Evolutionary conservation across 2,797 vertebrate genomes (phyloP).

Genomic region (Enteromius radiatus): DNA sequence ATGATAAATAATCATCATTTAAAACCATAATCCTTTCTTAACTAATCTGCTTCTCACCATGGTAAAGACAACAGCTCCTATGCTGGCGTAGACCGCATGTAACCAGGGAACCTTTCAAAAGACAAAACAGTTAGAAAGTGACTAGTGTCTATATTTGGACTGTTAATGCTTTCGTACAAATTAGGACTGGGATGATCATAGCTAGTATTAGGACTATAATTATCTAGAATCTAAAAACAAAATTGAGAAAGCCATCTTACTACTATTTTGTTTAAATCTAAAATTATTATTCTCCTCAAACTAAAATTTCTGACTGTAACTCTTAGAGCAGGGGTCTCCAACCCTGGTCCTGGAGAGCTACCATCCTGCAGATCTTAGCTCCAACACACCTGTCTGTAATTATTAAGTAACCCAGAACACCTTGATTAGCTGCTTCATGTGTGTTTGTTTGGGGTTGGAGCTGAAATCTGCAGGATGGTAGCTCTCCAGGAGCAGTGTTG

Average conservation of each 20-base stretch:
- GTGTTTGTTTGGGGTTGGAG: too few relatives aligned
- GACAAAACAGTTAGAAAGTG: slow-evolving; percentile 46
- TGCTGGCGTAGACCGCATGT: slow-evolving; percentile 84
- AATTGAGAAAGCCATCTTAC: not conserved
- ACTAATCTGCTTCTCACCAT: slow-evolving; percentile 80
- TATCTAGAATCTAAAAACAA: not conserved
- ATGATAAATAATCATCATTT: not conserved
- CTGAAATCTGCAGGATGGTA: too few relatives aligned
- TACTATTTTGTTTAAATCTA: not conserved
- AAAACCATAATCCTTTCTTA: slow-evolving; percentile 3
- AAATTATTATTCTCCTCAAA: not conserved
- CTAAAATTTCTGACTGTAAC: not conserved
- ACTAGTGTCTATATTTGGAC: slow-evolving; percentile 60
- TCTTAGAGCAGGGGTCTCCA: too few relatives aligned
- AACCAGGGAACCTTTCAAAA: slow-evolving; percentile 88
- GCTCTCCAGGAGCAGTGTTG: too few relatives aligned
- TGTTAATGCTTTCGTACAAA: slow-evolving; percentile 44
- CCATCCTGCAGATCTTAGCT: too few relatives aligned
- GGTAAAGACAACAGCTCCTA: slow-evolving; percentile 90
- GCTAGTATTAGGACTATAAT: slow-evolving; percentile 2
- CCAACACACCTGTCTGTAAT: too few relatives aligned
- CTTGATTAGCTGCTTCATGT: too few relatives aligned
- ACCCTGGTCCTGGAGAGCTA: too few relatives aligned
- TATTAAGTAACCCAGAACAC: too few relatives aligned
- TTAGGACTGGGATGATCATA: slow-evolving; percentile 48